phyloP scores from a whole-genome alignment of 2,797 vertebrate species.

The Sebastes cheni region DNA sequence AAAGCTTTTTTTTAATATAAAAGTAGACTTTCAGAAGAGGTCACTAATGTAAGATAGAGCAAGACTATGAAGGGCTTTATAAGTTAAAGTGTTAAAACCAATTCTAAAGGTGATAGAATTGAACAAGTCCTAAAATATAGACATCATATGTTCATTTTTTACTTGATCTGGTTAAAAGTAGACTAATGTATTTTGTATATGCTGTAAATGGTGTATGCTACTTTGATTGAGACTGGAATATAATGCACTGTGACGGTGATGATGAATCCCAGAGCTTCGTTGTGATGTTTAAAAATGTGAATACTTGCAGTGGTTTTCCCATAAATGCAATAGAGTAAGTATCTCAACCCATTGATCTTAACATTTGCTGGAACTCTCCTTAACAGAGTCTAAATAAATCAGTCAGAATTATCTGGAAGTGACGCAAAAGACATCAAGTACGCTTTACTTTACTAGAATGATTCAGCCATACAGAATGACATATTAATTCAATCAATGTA shows the following conservation, averaged over 20 bases:
- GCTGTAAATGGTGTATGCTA: not conserved
- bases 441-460: not conserved
- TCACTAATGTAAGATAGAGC: too few relatives aligned
- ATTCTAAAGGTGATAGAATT: too few relatives aligned
- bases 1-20: too few relatives aligned
- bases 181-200: not conserved
- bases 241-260: not conserved
- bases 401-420: not conserved
- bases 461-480: not conserved
- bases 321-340: not conserved
- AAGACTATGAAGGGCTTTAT: too few relatives aligned
- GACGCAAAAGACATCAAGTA: not conserved
- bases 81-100: too few relatives aligned
- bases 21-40: too few relatives aligned
- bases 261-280: not conserved
- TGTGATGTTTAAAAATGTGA: not conserved
- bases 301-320: not conserved
- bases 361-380: not conserved
- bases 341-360: not conserved
- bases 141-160: fast-evolving
- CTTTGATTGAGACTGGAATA: not conserved
- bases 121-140: too few relatives aligned
- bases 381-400: not conserved
- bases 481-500: not conserved
- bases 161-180: not conserved